phyloP scores from a whole-genome alignment of 2,797 vertebrate species.

The Pipistrellus nathusii region DNA sequence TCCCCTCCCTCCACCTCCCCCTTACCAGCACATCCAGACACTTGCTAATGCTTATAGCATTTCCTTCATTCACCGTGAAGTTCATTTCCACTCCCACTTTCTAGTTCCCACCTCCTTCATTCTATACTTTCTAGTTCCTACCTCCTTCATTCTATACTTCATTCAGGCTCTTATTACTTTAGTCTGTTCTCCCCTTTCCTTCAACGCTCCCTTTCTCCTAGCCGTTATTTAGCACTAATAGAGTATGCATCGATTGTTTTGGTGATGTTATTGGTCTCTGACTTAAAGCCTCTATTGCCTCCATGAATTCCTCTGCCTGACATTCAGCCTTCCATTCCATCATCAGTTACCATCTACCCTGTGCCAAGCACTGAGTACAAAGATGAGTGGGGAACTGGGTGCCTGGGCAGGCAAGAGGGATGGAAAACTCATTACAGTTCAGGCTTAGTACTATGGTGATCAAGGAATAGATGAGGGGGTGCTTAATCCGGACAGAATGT shows the following conservation, averaged over 20 bases:
- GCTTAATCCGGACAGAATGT: not conserved
- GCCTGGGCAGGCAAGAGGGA: not conserved
- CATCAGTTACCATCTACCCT: not conserved
- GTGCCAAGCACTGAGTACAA: not conserved
- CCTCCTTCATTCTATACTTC: not conserved
- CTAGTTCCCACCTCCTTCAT: not conserved
- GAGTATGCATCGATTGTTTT: not conserved
- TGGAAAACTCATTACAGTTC: not conserved
- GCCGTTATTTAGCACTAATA: not conserved
- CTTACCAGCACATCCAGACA: not conserved
- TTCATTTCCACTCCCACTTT: not conserved
- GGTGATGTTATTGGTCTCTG: slow-evolving; percentile 4
- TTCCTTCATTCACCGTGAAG: not conserved
- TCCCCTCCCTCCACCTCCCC: not conserved
- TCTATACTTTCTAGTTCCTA: not conserved
- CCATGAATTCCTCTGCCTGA: slow-evolving; percentile 16
- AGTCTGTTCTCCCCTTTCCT: not conserved
- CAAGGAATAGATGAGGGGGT: not conserved
- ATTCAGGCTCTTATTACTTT: not conserved
- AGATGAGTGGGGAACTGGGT: not conserved
- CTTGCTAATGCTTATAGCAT: not conserved
- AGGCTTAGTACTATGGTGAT: not conserved
- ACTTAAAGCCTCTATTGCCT: slow-evolving; percentile 34
- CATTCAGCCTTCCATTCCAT: not conserved
- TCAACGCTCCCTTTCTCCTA: not conserved